phyloP scores from a whole-genome alignment of 2,888 invertebrate species.

The Meloe dianella region DNA sequence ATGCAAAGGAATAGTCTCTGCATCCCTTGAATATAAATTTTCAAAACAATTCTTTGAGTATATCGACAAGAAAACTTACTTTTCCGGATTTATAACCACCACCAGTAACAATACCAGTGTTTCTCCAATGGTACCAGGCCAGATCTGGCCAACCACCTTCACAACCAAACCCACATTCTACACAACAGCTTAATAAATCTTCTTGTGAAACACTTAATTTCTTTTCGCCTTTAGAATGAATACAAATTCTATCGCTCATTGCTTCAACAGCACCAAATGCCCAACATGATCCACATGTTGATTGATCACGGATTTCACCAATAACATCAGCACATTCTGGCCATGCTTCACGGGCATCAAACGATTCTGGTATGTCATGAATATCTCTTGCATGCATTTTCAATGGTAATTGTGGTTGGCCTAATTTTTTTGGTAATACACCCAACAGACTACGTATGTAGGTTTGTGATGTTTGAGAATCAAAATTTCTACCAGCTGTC shows the following conservation, averaged over 20 bases:
- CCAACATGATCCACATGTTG: slow-evolving; percentile 91
- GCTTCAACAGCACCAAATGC: slow-evolving; percentile 88
- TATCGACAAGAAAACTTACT: slow-evolving; percentile 52
- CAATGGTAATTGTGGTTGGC: not conserved
- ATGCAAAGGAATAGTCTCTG: not conserved
- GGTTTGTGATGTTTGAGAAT: slow-evolving; percentile 62
- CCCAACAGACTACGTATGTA: slow-evolving; percentile 74
- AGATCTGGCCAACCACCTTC: slow-evolving; percentile 78
- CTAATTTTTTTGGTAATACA: slow-evolving; percentile 56
- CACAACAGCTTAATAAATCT: slow-evolving; percentile 80
- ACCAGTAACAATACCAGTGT: slow-evolving; percentile 83
- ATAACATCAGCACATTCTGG: slow-evolving; percentile 83
- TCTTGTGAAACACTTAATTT: slow-evolving; percentile 80
- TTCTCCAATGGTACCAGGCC: slow-evolving; percentile 85
- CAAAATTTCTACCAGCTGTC: slow-evolving; percentile 83
- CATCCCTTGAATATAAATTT: slow-evolving; percentile 1
- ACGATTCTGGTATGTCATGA: slow-evolving; percentile 67
- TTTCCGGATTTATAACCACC: slow-evolving; percentile 72
- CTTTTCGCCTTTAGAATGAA: slow-evolving; percentile 71
- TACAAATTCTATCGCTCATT: slow-evolving; percentile 85
- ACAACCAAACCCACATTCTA: slow-evolving; percentile 77
- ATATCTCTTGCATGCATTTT: not conserved
- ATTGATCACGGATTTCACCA: slow-evolving; percentile 79
- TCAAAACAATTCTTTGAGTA: not conserved
- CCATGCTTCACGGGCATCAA: slow-evolving; percentile 82